These are phyloP conservation scores for Ctenodactylus gundi DNA, from an alignment of 2,113 vertebrate genomes.

Conservation along the genomic window DNA sequence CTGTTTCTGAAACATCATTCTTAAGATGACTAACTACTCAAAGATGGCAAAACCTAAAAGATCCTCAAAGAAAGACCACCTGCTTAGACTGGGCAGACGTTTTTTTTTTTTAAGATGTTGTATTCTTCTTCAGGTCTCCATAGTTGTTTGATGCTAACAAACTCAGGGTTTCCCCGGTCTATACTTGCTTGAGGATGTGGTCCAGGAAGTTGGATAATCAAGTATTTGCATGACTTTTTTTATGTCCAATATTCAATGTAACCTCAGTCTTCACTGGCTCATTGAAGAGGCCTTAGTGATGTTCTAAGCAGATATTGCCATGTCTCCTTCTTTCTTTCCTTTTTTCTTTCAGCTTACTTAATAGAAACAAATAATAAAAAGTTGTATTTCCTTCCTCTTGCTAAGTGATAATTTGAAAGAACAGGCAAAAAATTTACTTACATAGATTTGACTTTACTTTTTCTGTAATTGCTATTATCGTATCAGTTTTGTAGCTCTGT, in stretches of 20 bases:
- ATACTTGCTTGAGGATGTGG: background rate
- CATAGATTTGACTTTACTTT: background rate
- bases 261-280: no score
- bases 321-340: background rate
- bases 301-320: background rate
- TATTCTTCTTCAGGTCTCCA: background rate
- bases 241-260: background rate
- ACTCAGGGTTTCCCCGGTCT: background rate
- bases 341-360: background rate
- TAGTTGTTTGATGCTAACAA: background rate
- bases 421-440: background rate
- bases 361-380: slow-evolving; percentile 24
- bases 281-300: background rate
- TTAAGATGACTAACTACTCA: background rate
- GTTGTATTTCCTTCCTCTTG: background rate
- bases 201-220: background rate
- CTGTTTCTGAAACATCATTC: background rate
- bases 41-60: background rate
- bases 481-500: background rate
- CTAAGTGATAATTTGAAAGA: background rate
- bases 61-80: background rate
- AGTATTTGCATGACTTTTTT: background rate
- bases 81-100: background rate
- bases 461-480: background rate
- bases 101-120: background rate